phyloP scores from a whole-genome alignment of 2,113 vertebrate genomes.

The Anarrhichthys ocellatus region DNA sequence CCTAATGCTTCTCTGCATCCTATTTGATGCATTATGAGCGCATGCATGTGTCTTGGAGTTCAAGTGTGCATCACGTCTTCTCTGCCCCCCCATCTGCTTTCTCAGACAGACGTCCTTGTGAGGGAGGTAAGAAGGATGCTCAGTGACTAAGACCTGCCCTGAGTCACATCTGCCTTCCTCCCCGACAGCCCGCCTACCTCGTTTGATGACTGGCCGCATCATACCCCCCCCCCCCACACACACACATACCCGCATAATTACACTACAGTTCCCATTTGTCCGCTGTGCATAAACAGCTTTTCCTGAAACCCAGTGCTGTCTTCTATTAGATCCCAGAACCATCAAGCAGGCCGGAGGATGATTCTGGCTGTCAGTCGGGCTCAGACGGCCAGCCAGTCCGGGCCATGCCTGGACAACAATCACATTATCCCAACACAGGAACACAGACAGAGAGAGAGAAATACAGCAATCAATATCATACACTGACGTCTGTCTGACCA shows the following conservation, averaged over 20 bases:
- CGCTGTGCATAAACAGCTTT: conserved; percentile 70
- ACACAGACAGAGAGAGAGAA: conserved; percentile 74
- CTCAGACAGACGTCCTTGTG: conserved; percentile 75
- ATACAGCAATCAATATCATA: conserved; percentile 73
- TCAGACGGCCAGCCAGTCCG: conserved; percentile 63
- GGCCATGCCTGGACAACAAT: conserved; percentile 76
- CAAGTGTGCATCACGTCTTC: conserved; percentile 73
- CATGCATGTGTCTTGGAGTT: conserved; percentile 44
- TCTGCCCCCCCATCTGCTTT: conserved; percentile 72
- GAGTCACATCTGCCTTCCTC: conserved; percentile 75
- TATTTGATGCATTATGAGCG: conserved; percentile 57
- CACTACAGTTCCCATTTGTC: conserved; percentile 75
- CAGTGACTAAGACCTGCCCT: conserved; percentile 63
- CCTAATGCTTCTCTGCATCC: not conserved
- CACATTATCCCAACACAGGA: conserved; percentile 75
- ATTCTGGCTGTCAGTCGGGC: conserved; percentile 71
- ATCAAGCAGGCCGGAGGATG: conserved; percentile 72
- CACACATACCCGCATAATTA: conserved; percentile 57
- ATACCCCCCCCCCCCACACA: not conserved
- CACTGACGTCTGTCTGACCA: conserved; percentile 76
- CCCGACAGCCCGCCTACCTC: conserved; percentile 50
- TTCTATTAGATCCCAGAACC: conserved; percentile 81
- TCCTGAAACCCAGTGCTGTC: conserved; percentile 74
- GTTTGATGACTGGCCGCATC: conserved; percentile 55
- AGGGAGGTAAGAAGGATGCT: conserved; percentile 73